Percentiles rank a stretch among this genome's conserved stretches.
Conservation (phyloP, 2,888 invertebrate genomes). For the Bruchidius siliquastri region DNA sequence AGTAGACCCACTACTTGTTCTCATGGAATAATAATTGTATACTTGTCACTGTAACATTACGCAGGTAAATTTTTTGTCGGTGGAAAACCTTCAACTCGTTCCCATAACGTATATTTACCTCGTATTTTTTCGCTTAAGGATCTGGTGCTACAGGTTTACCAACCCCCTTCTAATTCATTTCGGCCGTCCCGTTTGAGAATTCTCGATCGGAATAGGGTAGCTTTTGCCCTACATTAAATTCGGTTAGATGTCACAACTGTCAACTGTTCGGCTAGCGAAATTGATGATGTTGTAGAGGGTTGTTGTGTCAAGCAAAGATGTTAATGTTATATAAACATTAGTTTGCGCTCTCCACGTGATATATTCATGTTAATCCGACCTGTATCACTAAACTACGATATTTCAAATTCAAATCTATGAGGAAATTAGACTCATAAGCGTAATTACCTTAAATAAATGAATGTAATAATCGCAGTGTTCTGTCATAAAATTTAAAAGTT, state of each 20-base stretch:
- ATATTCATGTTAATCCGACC: not conserved
- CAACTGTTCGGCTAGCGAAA: not conserved
- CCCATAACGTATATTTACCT: not conserved
- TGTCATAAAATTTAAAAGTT: no score
- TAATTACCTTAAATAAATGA: no score
- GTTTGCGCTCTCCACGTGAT: not conserved
- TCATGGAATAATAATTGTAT: not conserved
- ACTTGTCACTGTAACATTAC: not conserved
- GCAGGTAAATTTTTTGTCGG: not conserved
- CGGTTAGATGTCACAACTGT: not conserved
- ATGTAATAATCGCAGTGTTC: no score
- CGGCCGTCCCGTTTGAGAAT: not conserved
- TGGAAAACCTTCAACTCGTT: not conserved
- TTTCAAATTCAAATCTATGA: no score
- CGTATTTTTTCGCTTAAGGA: not conserved
- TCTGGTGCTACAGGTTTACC: not conserved
- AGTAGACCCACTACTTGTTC: not conserved
- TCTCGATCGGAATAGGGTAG: not conserved
- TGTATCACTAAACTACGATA: no score
- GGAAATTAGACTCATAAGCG: no score
- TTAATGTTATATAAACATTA: not conserved
- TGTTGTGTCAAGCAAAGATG: not conserved
- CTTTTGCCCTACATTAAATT: not conserved
- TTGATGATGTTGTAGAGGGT: not conserved
- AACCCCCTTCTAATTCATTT: not conserved